Base-by-base conservation (phyloP, 2,888 invertebrate species). In the Oscheius myriophilus region DNA sequence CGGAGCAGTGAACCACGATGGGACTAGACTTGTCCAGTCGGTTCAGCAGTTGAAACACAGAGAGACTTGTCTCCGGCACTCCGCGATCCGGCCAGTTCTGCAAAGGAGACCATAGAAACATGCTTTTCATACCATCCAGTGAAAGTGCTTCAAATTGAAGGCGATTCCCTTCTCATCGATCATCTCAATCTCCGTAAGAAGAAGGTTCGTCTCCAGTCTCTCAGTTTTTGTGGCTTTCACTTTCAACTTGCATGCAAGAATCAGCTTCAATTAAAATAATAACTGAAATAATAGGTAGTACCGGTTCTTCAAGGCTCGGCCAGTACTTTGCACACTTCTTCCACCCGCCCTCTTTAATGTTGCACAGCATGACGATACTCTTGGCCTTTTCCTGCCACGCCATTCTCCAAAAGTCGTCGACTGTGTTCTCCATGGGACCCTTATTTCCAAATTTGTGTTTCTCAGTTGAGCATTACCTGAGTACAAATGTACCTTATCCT, bases 311-410 rank as follows among this genome's bases (percentile, higher is more conserved):
- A 9, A 52, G 18, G 2, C 68, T 68, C 14, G 80, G 79, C 82
- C 82, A 82, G 62, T 82, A 82, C 57, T 78, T 78, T 55, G 81
- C 82, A 59, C 82, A 82, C 62, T 82, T 82, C 67, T 79, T 78
- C 71, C 79, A 79, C 25, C 78, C 78, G 51, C 62, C 43, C 54
- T 82, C 82, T 69, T 76, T 70, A 12, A 80, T 57, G 53, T 80
- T 80, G 69, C 79, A 80, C 39, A 82, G 66, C 82, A 82, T 82
- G 6, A 82, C 74, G 45, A 82, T 75, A 26, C 67, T 71, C 49
- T 70, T 72, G 57, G 75, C 65, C 63, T 78, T 80, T 33, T 81
- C 81, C 51, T 82, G 82, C 78, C 79, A 79, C 2, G 80, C 69
- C 62, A 82, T 59, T 14, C 81, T 67, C 76, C 80, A 82, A 67